Evolutionary conservation across 53 echinoderm and acorn worm species (phyloP), one percentile per base, ranked within the genome.

Genomic region (Luidia sarsii): DNA sequence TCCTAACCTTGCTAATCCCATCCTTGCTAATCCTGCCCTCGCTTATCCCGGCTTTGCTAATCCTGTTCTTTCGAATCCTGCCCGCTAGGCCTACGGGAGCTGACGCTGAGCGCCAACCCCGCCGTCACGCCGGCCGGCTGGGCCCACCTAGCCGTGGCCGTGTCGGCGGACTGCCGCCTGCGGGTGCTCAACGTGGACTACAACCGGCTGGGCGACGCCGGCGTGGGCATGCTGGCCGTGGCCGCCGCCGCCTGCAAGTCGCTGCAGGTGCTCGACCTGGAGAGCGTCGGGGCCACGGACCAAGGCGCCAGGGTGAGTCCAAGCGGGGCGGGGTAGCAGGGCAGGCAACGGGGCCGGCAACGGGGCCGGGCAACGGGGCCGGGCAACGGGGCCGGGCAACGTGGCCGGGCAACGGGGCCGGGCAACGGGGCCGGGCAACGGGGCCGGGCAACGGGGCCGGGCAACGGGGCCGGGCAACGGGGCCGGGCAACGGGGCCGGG

Each of bases 171-270:
- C 16, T 64, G 70, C 48, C 53, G 60, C 19, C 45, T 88, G 11
- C 34, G 88, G 34, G 57, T 82, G 20, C 82, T 88, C 24, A 74
- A 82, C 29, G 65, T 88, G 22, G 88, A 88, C 73, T 88, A 88
- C 67, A 88, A 88, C 75, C 64, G 74, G 18, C 82, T 88, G 20
- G 88, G 88, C 20, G 88, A 88, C 36, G 64, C 64, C 39, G 88
- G 88, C 33, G 88, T 82, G 19, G 52, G 82, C 54, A 71, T 88
- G 74, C 43, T 88, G 29, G 82, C 88, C 1, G 88, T 88, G 2
- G 53, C 88, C 0, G 75, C 82, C n/a, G 88, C 88, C n/a, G 70
- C 83, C 1, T 72, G 88, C 57, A 88, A 88, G 56, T 35, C 82
- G 0, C 31, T 88, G 33, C 48, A 83, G 57, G 79, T 88, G 4